Percentiles rank a stretch among this genome's conserved stretches.
These are phyloP conservation scores for Manis javanica DNA, from an alignment of 2,797 vertebrate genomes.

Conservation along the genomic window DNA sequence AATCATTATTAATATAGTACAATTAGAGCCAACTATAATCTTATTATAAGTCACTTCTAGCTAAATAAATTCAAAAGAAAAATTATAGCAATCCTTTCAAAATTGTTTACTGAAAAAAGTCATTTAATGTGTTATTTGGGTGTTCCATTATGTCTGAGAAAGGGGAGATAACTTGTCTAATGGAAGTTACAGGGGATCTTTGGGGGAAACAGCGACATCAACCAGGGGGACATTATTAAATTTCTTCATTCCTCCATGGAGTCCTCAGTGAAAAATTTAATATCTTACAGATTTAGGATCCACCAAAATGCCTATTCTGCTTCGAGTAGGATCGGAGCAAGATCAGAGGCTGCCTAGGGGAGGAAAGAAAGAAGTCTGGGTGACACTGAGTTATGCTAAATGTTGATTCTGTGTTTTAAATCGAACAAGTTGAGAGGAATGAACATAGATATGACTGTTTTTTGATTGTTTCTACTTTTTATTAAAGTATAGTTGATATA, in stretches of 20 bases:
- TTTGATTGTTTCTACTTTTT: background rate
- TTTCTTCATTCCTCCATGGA: background rate
- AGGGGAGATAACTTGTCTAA: background rate
- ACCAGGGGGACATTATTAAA: background rate
- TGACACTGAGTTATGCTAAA: conserved; percentile 19
- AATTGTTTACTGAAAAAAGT: conserved; percentile 4
- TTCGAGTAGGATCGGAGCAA: background rate
- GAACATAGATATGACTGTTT: background rate
- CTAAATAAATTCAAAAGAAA: conserved; percentile 54
- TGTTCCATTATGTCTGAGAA: background rate
- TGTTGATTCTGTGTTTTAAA: conserved; percentile 6
- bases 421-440: conserved; percentile 36
- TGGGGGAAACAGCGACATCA: background rate
- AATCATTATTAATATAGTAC: conserved; percentile 44
- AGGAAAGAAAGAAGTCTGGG: background rate
- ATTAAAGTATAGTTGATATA: no score
- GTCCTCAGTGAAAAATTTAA: background rate
- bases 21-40: background rate
- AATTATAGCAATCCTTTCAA: conserved; percentile 28
- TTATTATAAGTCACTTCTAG: conserved; percentile 38
- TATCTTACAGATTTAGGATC: background rate
- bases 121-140: background rate
- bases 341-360: background rate
- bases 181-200: background rate
- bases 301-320: background rate